Conservation (phyloP, 2,888 invertebrate genomes). For the Meiosimyza platycephala region DNA sequence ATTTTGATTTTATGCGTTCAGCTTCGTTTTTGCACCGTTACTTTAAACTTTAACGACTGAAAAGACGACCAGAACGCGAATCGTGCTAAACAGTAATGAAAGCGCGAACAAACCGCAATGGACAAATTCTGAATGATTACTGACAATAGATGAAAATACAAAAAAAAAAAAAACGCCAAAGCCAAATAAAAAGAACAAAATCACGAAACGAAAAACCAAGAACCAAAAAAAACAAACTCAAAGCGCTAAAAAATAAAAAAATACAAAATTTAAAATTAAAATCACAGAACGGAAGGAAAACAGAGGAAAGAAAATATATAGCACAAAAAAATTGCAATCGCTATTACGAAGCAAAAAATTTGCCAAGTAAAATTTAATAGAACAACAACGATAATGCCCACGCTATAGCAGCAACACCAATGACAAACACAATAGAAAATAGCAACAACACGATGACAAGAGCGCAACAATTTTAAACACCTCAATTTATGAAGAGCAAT, state of each 20-base stretch:
- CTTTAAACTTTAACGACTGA: background rate
- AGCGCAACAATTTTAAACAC: background rate
- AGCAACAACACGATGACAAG: background rate
- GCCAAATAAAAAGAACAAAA: constrained; percentile 12
- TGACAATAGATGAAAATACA: constrained; percentile 49
- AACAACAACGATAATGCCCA: constrained; percentile 41
- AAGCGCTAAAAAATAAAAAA: constrained; percentile 19
- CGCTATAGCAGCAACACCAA: constrained; percentile 22
- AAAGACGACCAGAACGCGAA: constrained; percentile 28
- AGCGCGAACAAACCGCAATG: constrained; percentile 52
- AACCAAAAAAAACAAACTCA: constrained; percentile 38
- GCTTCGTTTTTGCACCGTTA: constrained; percentile 13
- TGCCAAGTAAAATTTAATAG: constrained; percentile 5
- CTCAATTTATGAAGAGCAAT: constrained; percentile 13
- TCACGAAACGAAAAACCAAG: background rate
- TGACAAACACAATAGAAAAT: constrained; percentile 29
- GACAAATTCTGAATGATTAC: constrained; percentile 64
- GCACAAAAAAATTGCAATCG: constrained; percentile 22
- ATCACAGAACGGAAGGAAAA: constrained; percentile 24
- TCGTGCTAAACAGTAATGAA: constrained; percentile 14
- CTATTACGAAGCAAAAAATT: constrained; percentile 8
- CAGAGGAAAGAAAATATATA: background rate
- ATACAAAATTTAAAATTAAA: constrained; percentile 20
- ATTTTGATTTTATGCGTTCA: background rate
- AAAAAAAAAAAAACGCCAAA: constrained; percentile 33